Conservation (phyloP, 2,888 invertebrate genomes). For the Neocrepidodera transversa region DNA sequence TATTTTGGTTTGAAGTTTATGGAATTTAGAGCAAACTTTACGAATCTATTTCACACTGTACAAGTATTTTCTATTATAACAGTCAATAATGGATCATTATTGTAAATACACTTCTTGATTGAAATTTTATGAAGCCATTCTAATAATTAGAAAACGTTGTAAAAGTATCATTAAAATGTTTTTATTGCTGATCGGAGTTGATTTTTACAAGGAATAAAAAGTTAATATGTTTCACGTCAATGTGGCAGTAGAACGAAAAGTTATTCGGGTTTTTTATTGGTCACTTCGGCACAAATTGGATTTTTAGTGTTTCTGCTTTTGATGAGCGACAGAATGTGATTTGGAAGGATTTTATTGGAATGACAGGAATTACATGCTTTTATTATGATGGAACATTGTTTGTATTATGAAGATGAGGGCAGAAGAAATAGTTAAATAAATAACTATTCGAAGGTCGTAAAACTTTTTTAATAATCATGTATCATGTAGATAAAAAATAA, state of each 20-base stretch:
- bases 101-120: neutral
- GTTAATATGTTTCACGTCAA: constrained; percentile 1
- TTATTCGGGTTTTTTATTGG: constrained; percentile 14
- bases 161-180: neutral
- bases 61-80: too few relatives aligned
- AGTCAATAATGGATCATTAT: too few relatives aligned
- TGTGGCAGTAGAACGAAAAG: constrained; percentile 1
- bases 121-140: constrained; percentile 3
- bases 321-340: constrained; percentile 18
- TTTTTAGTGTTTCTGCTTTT: constrained; percentile 27
- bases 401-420: too few relatives aligned
- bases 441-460: too few relatives aligned
- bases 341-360: constrained; percentile 12
- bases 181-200: constrained; percentile 1
- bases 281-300: constrained; percentile 23
- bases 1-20: too few relatives aligned
- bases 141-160: neutral
- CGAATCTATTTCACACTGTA: too few relatives aligned
- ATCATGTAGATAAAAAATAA: too few relatives aligned
- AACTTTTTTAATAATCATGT: too few relatives aligned
- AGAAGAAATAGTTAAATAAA: too few relatives aligned
- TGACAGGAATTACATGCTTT: constrained; percentile 10
- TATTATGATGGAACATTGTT: neutral
- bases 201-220: constrained; percentile 3
- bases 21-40: too few relatives aligned